Conservation (phyloP, 1,140 invertebrate species). For the Teleogryllus occipitalis region DNA sequence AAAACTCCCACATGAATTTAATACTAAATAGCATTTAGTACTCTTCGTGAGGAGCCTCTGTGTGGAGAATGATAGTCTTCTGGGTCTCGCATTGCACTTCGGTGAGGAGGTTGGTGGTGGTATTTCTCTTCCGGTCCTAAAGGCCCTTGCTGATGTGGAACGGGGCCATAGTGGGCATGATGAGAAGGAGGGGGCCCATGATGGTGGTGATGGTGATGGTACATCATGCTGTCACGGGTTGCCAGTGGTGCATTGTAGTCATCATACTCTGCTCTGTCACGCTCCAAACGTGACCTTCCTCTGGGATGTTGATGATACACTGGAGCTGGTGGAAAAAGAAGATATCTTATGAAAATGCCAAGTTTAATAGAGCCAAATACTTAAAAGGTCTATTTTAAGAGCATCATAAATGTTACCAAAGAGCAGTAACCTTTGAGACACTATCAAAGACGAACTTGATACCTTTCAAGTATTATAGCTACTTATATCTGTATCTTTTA, state of each 20-base stretch:
- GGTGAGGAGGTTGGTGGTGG: conserved; percentile 15
- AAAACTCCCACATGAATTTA: conserved; percentile 10
- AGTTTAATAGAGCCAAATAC: background rate
- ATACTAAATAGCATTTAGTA: conserved; percentile 43
- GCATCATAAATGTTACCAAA: no score
- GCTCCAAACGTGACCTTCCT: conserved; percentile 32
- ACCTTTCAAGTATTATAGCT: background rate
- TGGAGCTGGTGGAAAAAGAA: conserved; percentile 23
- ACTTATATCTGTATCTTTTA: background rate
- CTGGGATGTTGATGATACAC: conserved; percentile 27
- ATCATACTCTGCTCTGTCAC: conserved; percentile 36
- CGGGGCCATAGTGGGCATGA: conserved; percentile 24
- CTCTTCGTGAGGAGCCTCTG: conserved; percentile 39
- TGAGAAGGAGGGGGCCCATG: conserved; percentile 24
- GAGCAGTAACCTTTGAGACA: background rate
- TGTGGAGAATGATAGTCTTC: conserved; percentile 42
- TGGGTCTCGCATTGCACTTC: conserved; percentile 22
- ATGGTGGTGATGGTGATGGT: conserved; percentile 24
- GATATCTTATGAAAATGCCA: background rate
- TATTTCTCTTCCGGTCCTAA: conserved; percentile 18
- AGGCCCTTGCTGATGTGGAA: conserved; percentile 27
- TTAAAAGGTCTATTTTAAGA: background rate
- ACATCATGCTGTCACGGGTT: conserved; percentile 14
- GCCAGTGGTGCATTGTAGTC: conserved; percentile 30
- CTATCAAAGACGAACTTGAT: background rate